These are phyloP conservation scores for Steinernema scapterisci DNA, from an alignment of 2,888 invertebrate genomes.

Conservation along the genomic window DNA sequence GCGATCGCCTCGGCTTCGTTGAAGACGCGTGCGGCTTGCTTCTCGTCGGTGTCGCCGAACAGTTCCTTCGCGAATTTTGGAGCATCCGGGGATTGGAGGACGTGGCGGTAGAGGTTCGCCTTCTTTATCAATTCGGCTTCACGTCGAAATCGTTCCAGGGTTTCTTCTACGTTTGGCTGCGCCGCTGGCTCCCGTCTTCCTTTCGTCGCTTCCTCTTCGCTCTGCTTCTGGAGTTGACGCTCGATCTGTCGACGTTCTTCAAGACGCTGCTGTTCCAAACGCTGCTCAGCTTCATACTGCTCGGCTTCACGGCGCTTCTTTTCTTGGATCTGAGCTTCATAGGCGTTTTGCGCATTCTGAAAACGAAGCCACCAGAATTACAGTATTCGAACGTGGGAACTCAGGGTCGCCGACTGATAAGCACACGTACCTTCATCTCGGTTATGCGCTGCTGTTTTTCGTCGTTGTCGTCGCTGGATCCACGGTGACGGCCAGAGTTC, in stretches of 20 bases:
- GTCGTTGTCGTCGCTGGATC: background rate
- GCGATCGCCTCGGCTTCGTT: constrained; percentile 35
- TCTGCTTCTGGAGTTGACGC: background rate
- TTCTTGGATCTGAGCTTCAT: constrained; percentile 10
- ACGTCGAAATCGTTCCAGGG: constrained; percentile 25
- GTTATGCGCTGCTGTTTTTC: background rate
- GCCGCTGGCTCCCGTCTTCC: background rate
- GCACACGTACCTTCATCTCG: constrained; percentile 4
- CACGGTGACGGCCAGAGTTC: background rate
- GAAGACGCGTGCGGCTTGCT: constrained; percentile 28
- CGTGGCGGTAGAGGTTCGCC: constrained; percentile 41
- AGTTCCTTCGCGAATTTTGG: constrained; percentile 27
- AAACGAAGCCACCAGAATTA: background rate
- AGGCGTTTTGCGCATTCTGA: background rate
- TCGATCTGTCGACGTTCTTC: constrained; percentile 2
- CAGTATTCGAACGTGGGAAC: background rate
- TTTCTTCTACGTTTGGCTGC: background rate
- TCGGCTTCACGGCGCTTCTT: background rate
- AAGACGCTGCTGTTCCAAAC: constrained; percentile 1
- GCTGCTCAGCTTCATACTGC: background rate
- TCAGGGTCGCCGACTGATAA: background rate
- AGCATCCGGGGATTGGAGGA: constrained; percentile 36
- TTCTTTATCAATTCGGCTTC: constrained; percentile 39
- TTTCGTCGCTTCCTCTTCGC: background rate
- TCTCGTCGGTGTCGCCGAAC: constrained; percentile 28